Evolutionary conservation across 2,113 vertebrate species (phyloP).

Genomic region (Glaucomys volans): DNA sequence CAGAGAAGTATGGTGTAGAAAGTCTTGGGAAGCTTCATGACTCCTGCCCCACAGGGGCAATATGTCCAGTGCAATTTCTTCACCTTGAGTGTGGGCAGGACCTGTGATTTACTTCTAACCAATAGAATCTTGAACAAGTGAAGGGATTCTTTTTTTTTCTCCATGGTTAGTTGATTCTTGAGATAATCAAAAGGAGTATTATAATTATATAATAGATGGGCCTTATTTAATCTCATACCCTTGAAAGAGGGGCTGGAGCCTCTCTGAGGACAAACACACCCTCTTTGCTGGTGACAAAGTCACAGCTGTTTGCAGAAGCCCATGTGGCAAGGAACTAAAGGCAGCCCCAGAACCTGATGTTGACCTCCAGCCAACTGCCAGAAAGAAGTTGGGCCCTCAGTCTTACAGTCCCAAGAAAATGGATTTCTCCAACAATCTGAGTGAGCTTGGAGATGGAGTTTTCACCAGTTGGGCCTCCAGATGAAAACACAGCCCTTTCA

Average conservation of each 20-base stretch:
- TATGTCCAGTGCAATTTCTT: neutral
- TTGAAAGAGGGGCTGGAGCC: neutral
- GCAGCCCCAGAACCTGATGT: neutral
- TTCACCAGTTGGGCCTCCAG: neutral
- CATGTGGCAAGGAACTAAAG: neutral
- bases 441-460: neutral
- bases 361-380: neutral
- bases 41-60: neutral
- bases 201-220: neutral
- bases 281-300: neutral
- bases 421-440: neutral
- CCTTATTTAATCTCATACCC: neutral
- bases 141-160: neutral
- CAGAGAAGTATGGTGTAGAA: neutral
- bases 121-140: neutral
- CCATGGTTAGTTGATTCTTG: neutral
- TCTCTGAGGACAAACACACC: neutral
- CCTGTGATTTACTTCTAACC: neutral
- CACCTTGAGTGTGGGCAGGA: neutral
- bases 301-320: neutral
- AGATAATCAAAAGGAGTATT: constrained; percentile 8
- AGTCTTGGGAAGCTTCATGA: too few relatives aligned
- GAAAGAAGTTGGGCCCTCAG: neutral
- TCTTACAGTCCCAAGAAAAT: neutral
- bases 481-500: neutral